These are phyloP conservation scores for Scaptomyza flava DNA, from an alignment of 2,888 invertebrate genomes.

Conservation along the genomic window DNA sequence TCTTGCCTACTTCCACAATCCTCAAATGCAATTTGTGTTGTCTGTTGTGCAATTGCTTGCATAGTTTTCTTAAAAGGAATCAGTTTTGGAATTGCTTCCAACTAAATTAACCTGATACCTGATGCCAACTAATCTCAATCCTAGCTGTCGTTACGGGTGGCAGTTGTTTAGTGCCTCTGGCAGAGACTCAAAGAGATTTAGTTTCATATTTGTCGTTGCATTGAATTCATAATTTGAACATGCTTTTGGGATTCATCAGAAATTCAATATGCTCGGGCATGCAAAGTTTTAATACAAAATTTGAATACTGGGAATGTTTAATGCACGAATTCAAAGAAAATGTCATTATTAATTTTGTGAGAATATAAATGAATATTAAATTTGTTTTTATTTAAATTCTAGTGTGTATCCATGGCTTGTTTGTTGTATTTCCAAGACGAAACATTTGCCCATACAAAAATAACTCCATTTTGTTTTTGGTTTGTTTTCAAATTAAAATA, in stretches of 20 bases:
- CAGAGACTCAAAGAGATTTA: neutral
- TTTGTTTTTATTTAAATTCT: neutral
- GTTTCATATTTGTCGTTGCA: constrained; percentile 20
- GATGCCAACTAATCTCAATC: neutral
- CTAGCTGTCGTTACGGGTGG: neutral
- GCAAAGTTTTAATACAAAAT: neutral
- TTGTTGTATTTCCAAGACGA: neutral
- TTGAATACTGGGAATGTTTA: neutral
- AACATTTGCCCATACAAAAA: neutral
- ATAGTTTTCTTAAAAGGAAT: constrained; percentile 23
- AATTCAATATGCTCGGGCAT: neutral
- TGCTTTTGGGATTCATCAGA: neutral
- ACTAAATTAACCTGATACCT: constrained; percentile 34
- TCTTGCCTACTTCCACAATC: neutral
- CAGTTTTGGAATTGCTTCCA: constrained; percentile 17
- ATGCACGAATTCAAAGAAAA: too few relatives aligned
- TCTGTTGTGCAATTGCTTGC: constrained; percentile 24
- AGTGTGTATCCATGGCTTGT: too few relatives aligned
- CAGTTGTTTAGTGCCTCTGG: constrained; percentile 6
- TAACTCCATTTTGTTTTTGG: too few relatives aligned
- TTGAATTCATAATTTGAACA: constrained; percentile 8
- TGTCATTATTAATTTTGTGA: too few relatives aligned
- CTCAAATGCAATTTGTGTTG: constrained; percentile 6
- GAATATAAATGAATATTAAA: neutral
- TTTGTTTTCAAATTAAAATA: neutral